Evolutionary conservation across 1,140 invertebrate species (phyloP).

Genomic region (Drosophila bipectinata): DNA sequence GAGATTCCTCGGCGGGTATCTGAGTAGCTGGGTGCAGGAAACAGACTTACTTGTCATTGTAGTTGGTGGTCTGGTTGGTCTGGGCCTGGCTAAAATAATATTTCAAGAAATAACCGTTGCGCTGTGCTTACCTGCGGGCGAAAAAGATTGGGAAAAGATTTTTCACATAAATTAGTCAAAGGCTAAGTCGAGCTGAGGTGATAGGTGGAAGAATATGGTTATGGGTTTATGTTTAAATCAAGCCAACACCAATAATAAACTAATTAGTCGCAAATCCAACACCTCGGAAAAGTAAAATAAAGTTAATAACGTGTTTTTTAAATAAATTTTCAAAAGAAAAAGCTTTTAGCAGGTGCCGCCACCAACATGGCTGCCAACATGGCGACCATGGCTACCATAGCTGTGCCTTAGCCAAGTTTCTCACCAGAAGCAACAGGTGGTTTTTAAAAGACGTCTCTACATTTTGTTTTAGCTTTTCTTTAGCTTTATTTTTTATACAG

Average conservation of each 20-base stretch:
- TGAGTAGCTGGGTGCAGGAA: background rate
- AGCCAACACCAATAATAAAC: background rate
- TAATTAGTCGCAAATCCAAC: background rate
- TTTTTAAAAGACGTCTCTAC: background rate
- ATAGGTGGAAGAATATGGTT: background rate
- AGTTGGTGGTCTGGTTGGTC: conserved; percentile 13
- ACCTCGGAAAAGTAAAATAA: background rate
- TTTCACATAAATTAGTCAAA: conserved; percentile 14
- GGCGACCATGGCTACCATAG: too few species aligned
- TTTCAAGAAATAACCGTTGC: conserved; percentile 5
- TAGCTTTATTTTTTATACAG: background rate
- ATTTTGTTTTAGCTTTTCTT: background rate
- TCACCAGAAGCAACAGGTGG: background rate
- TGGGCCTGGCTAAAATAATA: conserved; percentile 4
- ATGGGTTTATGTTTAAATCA: background rate
- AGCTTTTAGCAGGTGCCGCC: conserved; percentile 8
- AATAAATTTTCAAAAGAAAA: background rate
- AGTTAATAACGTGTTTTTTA: background rate
- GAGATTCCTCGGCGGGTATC: conserved; percentile 3
- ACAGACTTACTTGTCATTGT: conserved; percentile 37
- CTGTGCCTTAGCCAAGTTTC: conserved; percentile 6
- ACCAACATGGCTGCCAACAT: background rate
- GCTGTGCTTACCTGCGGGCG: conserved; percentile 29
- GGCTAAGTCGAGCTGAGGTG: conserved; percentile 1
- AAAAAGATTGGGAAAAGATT: conserved; percentile 1